Conservation (phyloP, 1,140 invertebrate species). For the Nasonia longicornis region DNA sequence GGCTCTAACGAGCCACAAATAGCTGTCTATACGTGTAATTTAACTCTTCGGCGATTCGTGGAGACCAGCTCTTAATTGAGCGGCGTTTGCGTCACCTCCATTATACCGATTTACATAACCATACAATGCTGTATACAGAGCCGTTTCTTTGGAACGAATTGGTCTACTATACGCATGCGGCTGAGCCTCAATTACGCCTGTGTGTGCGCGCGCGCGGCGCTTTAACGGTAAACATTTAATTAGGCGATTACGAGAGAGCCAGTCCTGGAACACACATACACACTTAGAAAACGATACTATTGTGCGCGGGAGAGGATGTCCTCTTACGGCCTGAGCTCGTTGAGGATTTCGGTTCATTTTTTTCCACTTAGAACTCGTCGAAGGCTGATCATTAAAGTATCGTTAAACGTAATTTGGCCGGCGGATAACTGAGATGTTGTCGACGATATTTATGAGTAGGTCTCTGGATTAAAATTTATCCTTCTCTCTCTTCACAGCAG, state of each 20-base stretch:
- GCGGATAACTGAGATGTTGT: too few species aligned
- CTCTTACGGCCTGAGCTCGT: too few species aligned
- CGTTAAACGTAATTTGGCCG: too few species aligned
- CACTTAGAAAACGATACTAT: neutral
- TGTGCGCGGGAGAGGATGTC: too few species aligned
- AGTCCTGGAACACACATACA: neutral
- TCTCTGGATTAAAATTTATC: too few species aligned
- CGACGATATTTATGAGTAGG: too few species aligned
- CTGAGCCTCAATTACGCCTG: neutral
- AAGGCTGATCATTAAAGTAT: too few species aligned
- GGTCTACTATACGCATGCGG: neutral
- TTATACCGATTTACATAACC: neutral
- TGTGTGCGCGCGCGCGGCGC: too few species aligned
- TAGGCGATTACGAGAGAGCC: neutral
- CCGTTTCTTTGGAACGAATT: neutral
- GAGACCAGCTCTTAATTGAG: neutral
- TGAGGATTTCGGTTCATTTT: too few species aligned
- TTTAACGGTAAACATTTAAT: slow-evolving; percentile 1
- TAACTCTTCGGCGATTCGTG: neutral
- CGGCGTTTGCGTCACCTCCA: neutral
- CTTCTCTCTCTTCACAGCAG: neutral
- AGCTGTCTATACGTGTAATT: neutral
- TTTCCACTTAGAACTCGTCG: too few species aligned
- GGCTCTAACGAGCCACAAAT: neutral
- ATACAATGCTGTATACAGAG: neutral